Evolutionary conservation across 2,797 vertebrate genomes (phyloP).

Genomic region (Cyclura pinguis): DNA sequence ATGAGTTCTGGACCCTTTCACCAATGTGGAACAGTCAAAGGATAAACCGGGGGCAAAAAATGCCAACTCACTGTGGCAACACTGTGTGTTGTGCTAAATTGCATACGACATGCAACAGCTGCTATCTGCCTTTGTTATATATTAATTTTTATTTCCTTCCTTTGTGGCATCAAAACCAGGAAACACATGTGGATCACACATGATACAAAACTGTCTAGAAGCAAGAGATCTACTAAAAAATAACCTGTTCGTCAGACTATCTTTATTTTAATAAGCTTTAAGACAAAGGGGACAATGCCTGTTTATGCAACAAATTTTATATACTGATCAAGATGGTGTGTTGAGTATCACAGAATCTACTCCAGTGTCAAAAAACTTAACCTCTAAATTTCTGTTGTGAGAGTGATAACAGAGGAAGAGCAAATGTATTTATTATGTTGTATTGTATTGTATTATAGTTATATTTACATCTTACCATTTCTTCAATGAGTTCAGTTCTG

Average conservation of each 20-base stretch:
- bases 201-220: constrained; percentile 29
- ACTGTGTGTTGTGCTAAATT: not conserved
- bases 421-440: not conserved
- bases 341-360: not conserved
- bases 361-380: not conserved
- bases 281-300: constrained; percentile 44
- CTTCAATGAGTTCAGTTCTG: not conserved
- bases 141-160: constrained; percentile 5
- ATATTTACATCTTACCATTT: not conserved
- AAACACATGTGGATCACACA: constrained; percentile 48
- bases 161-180: constrained; percentile 46
- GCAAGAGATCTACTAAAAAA: constrained; percentile 47
- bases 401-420: not conserved
- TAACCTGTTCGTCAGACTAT: constrained; percentile 33
- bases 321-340: not conserved
- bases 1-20: constrained; percentile 42
- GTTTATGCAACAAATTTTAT: not conserved
- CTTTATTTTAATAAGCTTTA: constrained; percentile 67
- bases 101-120: constrained; percentile 40
- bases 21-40: constrained; percentile 40
- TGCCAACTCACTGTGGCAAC: not conserved
- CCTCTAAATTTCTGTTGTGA: too few species aligned
- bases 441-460: not conserved
- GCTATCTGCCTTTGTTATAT: not conserved
- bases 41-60: constrained; percentile 30